Percentiles rank a stretch among this genome's conserved stretches.
Conservation (phyloP, 2,113 vertebrate genomes). For the Tautogolabrus adspersus region DNA sequence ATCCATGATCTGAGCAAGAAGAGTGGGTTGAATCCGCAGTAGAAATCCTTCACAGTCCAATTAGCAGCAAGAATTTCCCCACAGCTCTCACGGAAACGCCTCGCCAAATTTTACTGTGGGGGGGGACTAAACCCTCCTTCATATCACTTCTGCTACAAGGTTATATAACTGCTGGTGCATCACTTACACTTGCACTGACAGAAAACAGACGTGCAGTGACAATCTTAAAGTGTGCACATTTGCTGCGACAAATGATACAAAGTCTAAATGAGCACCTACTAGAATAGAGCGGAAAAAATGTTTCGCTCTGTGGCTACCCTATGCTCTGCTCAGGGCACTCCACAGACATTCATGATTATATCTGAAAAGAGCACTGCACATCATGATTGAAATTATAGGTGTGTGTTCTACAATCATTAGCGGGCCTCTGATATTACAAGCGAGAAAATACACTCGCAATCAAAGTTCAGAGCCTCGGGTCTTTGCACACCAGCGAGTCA, state of each 20-base stretch:
- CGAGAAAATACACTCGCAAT: constrained; percentile 12
- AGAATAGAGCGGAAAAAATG: not conserved
- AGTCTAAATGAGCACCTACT: constrained; percentile 11
- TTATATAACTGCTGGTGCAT: constrained; percentile 58
- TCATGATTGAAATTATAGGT: constrained; percentile 64
- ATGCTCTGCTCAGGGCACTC: constrained; percentile 22
- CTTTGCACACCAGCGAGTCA: constrained; percentile 20
- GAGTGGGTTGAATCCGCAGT: constrained; percentile 53
- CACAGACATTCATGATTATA: constrained; percentile 58
- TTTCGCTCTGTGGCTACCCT: not conserved
- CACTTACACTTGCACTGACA: constrained; percentile 25
- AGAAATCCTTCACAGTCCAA: constrained; percentile 68
- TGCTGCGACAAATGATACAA: not conserved
- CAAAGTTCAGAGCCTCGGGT: constrained; percentile 24
- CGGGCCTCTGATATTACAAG: constrained; percentile 23
- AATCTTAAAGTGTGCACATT: constrained; percentile 4
- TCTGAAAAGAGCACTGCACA: constrained; percentile 61
- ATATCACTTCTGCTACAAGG: constrained; percentile 47
- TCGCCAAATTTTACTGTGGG: constrained; percentile 36
- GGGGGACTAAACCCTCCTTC: constrained; percentile 19
- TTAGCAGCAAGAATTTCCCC: constrained; percentile 63
- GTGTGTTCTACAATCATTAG: constrained; percentile 46
- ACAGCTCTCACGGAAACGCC: constrained; percentile 37
- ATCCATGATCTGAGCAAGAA: constrained; percentile 31
- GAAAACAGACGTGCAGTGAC: constrained; percentile 18